Evolutionary conservation across 2,797 vertebrate species (phyloP).

Genomic region (Sciurus carolinensis): DNA sequence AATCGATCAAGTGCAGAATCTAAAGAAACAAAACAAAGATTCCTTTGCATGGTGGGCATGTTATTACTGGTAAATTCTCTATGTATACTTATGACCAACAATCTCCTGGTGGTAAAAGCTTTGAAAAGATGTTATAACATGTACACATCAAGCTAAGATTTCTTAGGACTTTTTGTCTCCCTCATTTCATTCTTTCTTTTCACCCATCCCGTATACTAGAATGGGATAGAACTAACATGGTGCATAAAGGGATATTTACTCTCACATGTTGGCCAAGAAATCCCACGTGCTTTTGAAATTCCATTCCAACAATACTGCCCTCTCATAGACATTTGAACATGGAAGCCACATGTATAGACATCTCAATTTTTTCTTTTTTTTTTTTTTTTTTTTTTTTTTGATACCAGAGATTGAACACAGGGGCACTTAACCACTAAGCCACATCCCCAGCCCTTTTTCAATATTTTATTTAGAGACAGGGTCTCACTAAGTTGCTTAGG

Average conservation of each 20-base stretch:
- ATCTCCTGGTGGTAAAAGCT: not conserved
- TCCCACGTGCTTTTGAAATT: not conserved
- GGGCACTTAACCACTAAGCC: too few relatives aligned
- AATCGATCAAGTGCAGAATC: conserved; percentile 44
- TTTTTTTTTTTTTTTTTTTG: too few relatives aligned
- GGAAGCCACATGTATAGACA: not conserved
- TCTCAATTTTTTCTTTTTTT: not conserved
- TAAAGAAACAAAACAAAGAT: conserved; percentile 59
- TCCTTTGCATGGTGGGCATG: not conserved
- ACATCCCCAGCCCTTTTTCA: too few relatives aligned
- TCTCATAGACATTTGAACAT: not conserved
- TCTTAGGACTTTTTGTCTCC: not conserved
- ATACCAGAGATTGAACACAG: too few relatives aligned
- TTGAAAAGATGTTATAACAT: conserved; percentile 12
- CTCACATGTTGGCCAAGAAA: not conserved
- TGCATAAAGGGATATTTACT: not conserved
- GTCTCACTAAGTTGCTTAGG: too few relatives aligned
- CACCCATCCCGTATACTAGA: not conserved
- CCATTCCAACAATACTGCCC: not conserved
- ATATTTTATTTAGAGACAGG: too few relatives aligned
- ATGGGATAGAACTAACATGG: not conserved
- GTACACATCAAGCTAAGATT: not conserved
- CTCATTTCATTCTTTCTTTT: conserved; percentile 44
- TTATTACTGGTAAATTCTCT: not conserved
- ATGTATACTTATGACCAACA: not conserved